A percentile compares a stretch with the other conserved stretches of the same genome.
phyloP scores from a whole-genome alignment of 2,888 invertebrate species.

The Resseliella maxima region DNA sequence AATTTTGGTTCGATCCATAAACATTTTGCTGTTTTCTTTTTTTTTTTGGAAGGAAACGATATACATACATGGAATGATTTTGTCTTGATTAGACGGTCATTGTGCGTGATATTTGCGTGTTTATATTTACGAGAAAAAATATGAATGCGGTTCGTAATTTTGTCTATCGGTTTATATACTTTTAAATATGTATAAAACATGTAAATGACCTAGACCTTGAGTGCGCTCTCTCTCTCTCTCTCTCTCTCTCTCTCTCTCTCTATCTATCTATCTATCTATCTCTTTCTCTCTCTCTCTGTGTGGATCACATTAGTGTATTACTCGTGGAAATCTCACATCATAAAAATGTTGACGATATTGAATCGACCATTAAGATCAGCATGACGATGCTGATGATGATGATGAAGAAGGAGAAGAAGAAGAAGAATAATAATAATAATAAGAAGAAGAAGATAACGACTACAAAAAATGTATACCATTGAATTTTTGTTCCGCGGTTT shows the following conservation, averaged over 20 bases:
- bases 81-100: background rate
- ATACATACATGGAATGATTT: background rate
- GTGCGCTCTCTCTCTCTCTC: background rate
- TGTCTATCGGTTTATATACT: background rate
- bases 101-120: background rate
- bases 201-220: slow-evolving; percentile 51
- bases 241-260: too few relatives aligned
- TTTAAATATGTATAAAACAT: slow-evolving; percentile 39
- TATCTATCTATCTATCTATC: too few relatives aligned
- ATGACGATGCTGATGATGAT: background rate
- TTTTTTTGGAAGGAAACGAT: too few relatives aligned
- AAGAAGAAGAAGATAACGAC: too few relatives aligned
- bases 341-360: background rate
- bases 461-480: too few relatives aligned
- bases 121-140: too few relatives aligned
- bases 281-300: background rate
- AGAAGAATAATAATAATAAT: background rate
- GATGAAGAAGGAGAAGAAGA: background rate
- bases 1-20: too few relatives aligned
- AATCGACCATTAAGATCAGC: background rate
- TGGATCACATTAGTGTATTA: background rate
- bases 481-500: background rate
- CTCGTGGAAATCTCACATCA: background rate
- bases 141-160: background rate
- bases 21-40: too few relatives aligned